Percentiles rank a stretch among this genome's conserved stretches.
Conservation (phyloP, 2,113 vertebrate species). For the Pungitius pungitius region DNA sequence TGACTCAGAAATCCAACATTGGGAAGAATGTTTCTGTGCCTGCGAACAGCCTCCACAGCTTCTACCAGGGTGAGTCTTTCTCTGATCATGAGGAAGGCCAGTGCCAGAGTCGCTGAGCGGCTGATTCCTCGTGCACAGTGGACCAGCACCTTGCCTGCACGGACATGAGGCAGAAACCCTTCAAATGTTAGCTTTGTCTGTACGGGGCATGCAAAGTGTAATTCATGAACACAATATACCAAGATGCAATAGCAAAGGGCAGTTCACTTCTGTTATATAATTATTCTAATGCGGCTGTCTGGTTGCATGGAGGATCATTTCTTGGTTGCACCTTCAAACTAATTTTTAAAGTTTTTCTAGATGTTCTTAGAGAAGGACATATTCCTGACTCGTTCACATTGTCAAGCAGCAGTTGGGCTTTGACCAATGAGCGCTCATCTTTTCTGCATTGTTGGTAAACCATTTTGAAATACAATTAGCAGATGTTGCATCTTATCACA, state of each 20-base stretch:
- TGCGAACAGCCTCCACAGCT: slow-evolving; percentile 64
- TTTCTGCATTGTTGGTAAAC: neutral
- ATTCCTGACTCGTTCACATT: neutral
- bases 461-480: neutral
- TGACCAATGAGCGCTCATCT: neutral
- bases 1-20: slow-evolving; percentile 80
- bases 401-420: neutral
- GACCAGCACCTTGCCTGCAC: slow-evolving; percentile 78
- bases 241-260: neutral
- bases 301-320: neutral
- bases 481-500: neutral
- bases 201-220: neutral
- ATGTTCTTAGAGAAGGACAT: neutral
- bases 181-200: neutral
- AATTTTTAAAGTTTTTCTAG: neutral
- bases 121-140: slow-evolving; percentile 82
- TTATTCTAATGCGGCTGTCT: neutral
- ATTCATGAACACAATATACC: neutral
- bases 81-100: slow-evolving; percentile 81
- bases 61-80: slow-evolving; percentile 67
- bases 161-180: neutral
- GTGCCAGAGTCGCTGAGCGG: slow-evolving; percentile 74
- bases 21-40: slow-evolving; percentile 76
- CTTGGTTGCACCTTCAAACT: neutral
- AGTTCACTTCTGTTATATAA: neutral